Evolutionary conservation across 2,888 invertebrate genomes (phyloP).

Genomic region (Euzetes globulus): DNA sequence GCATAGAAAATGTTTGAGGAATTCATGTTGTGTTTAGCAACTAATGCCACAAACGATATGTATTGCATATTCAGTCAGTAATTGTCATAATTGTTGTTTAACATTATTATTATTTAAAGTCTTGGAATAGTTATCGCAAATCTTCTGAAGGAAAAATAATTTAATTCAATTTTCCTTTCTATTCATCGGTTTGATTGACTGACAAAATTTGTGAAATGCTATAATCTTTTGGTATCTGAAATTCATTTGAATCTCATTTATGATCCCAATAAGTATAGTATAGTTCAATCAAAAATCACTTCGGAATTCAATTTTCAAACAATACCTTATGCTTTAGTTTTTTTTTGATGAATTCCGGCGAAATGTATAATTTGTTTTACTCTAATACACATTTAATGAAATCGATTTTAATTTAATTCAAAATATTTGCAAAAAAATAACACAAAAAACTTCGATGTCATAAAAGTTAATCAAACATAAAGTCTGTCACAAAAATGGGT

Average conservation of each 20-base stretch:
- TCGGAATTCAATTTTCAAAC: neutral
- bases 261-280: neutral
- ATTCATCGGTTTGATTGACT: too few species aligned
- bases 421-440: neutral
- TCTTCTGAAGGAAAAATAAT: too few species aligned
- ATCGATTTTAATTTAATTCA: neutral
- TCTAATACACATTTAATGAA: constrained; percentile 15
- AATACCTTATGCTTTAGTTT: neutral
- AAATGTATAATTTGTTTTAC: constrained; percentile 10
- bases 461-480: neutral
- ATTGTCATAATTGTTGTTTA: too few species aligned
- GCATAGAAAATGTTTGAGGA: neutral
- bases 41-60: too few species aligned
- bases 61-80: too few species aligned
- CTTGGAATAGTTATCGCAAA: too few species aligned
- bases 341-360: neutral
- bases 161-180: too few species aligned
- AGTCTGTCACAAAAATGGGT: constrained; percentile 5
- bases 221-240: too few species aligned
- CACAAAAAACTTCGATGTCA: neutral
- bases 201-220: too few species aligned
- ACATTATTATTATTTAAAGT: too few species aligned
- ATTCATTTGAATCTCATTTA: neutral
- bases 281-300: neutral
- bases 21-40: neutral